Evolutionary conservation across 1,140 invertebrate species (phyloP).

Genomic region (Micrasema minimum): DNA sequence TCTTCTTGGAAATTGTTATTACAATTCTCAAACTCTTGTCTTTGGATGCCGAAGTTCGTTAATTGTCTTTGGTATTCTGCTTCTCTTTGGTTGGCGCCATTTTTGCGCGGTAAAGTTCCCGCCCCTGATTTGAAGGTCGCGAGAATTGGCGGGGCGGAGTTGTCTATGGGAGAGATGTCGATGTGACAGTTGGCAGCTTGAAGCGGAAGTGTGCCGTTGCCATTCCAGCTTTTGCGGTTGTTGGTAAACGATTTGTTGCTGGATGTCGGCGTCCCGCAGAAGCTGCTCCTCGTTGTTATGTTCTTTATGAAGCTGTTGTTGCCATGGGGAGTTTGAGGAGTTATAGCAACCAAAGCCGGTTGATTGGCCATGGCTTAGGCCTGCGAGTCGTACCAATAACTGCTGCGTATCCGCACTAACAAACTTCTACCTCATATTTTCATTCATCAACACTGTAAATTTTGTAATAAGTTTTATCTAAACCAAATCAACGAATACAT

Average conservation of each 20-base stretch:
- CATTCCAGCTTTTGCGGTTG: slow-evolving; percentile 67
- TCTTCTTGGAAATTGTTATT: slow-evolving; percentile 54
- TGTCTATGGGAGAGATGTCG: slow-evolving; percentile 39
- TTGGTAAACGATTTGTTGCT: slow-evolving; percentile 63
- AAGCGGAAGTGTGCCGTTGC: slow-evolving; percentile 65
- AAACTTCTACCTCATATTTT: too few species aligned
- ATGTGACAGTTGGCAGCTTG: slow-evolving; percentile 56
- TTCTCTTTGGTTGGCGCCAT: slow-evolving; percentile 41
- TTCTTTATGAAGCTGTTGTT: slow-evolving; percentile 66
- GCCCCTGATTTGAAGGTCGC: slow-evolving; percentile 65
- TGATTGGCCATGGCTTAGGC: slow-evolving; percentile 64
- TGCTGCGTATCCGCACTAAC: too few species aligned
- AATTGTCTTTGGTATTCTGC: slow-evolving; percentile 31
- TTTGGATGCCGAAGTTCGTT: slow-evolving; percentile 18
- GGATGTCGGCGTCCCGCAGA: slow-evolving; percentile 63
- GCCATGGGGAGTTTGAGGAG: slow-evolving; percentile 64
- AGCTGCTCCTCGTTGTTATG: slow-evolving; percentile 65
- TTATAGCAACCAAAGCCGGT: slow-evolving; percentile 66
- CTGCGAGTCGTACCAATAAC: neutral
- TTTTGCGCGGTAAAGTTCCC: slow-evolving; percentile 37
- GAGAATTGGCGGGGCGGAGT: slow-evolving; percentile 54
- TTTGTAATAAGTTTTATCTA: too few species aligned
- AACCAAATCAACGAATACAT: too few species aligned
- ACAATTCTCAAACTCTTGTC: neutral
- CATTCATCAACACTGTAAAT: too few species aligned